A percentile compares a stretch with the other conserved stretches of the same genome.
Conservation (phyloP, 2,888 invertebrate species). For the Drosophila hawaiiensis region DNA sequence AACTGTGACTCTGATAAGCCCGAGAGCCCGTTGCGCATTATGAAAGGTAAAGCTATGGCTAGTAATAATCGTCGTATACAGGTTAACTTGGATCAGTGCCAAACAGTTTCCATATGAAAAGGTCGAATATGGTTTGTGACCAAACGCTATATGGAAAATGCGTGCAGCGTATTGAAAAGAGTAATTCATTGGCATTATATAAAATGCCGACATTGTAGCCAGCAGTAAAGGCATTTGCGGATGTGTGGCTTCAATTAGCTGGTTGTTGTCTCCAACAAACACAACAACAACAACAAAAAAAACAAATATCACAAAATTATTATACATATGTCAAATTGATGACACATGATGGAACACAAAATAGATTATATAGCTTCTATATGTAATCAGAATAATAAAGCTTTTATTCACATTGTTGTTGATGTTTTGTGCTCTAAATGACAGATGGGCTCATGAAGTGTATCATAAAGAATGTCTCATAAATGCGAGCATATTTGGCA, state of each 20-base stretch:
- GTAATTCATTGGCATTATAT: conserved; percentile 33
- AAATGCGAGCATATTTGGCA: conserved; percentile 2
- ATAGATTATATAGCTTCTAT: conserved; percentile 34
- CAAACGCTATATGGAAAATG: conserved; percentile 21
- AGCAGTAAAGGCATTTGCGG: conserved; percentile 41
- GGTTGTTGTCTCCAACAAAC: conserved; percentile 1
- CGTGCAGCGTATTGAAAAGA: background rate
- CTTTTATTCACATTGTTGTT: conserved; percentile 26
- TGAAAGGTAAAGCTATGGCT: conserved; percentile 16
- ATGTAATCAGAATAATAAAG: conserved; percentile 40
- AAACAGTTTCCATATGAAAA: conserved; percentile 30
- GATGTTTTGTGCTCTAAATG: conserved; percentile 26
- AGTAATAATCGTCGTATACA: background rate
- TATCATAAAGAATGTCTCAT: conserved; percentile 17
- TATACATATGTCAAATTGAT: conserved; percentile 57
- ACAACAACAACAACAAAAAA: conserved; percentile 4
- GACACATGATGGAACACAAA: conserved; percentile 36
- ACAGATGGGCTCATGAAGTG: conserved; percentile 33
- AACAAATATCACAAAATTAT: conserved; percentile 35
- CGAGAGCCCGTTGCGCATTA: conserved; percentile 9
- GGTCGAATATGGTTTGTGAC: conserved; percentile 20
- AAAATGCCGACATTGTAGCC: conserved; percentile 17
- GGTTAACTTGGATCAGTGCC: conserved; percentile 10
- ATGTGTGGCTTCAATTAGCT: conserved; percentile 52
- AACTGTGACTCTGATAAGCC: conserved; percentile 39